Evolutionary conservation across 2,888 invertebrate species (phyloP), one percentile per base, ranked within the genome.

Genomic region (Resseliella maxima): DNA sequence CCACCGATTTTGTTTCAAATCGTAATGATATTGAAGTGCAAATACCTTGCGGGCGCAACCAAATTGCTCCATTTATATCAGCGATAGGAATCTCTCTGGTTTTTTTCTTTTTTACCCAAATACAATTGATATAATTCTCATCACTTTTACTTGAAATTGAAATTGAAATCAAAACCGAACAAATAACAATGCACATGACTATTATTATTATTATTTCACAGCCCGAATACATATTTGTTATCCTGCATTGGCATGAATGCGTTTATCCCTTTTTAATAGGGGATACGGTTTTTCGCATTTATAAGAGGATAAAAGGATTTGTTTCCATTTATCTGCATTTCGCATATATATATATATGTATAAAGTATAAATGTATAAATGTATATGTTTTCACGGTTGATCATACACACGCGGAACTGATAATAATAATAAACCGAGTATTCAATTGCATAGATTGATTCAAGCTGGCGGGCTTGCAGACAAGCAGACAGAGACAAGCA

Each of bases 301-400:
- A 38, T 38, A 83, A 83, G 83, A 36, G 83, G 83, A 83, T 83
- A 83, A 83, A 83, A n/a, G 83, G 83, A 83, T 83, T 83, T 83
- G 83, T 83, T 83, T 72, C 72, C 38, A 83, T 83, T 83, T 83
- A 83, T 83, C 83, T 83, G 38, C 38, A 83, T 83, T 83, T 38
- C 38, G 83, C 83, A 83, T 83, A 38, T 83, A 38, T 24, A 38
- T 83, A n/a, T n/a, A n/a, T n/a, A n/a, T n/a, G n/a, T n/a, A n/a
- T n/a, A n/a, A n/a, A n/a, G n/a, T n/a, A n/a, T n/a, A n/a, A n/a
- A n/a, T n/a, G n/a, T n/a, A n/a, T n/a, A n/a, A n/a, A n/a, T n/a
- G n/a, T n/a, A n/a, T n/a, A n/a, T n/a, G n/a, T n/a, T n/a, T n/a
- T n/a, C n/a, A n/a, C n/a, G n/a, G n/a, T n/a, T n/a, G n/a, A 24